phyloP scores from a whole-genome alignment of 1,140 invertebrate species.

The Euura lappo region DNA sequence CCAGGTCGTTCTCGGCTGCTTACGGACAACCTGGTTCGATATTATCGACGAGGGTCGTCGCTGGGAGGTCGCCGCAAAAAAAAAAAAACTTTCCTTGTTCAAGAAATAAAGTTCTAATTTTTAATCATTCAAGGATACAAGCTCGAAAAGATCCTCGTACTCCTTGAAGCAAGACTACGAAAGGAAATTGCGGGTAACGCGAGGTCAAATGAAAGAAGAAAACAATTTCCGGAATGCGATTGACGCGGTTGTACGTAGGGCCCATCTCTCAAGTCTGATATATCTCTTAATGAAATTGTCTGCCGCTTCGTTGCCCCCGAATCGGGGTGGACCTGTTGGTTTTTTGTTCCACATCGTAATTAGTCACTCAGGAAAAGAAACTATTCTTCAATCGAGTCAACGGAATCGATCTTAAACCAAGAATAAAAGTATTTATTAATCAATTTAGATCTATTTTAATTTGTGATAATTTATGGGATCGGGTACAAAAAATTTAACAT shows the following conservation, averaged over 20 bases:
- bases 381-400: too few relatives aligned
- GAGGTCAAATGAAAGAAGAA: background rate
- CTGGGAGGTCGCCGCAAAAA: background rate
- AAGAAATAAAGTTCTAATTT: too few relatives aligned
- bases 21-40: background rate
- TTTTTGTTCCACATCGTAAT: too few relatives aligned
- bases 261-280: constrained; percentile 6
- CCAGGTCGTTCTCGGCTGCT: background rate
- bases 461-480: too few relatives aligned
- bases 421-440: too few relatives aligned
- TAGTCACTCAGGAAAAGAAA: too few relatives aligned
- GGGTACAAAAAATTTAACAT: too few relatives aligned
- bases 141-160: background rate
- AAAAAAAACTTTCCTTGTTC: too few relatives aligned
- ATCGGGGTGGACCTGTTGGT: background rate
- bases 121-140: background rate
- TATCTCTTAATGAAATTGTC: constrained; percentile 5
- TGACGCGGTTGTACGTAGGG: constrained; percentile 1
- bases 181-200: background rate
- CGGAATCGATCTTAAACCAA: too few relatives aligned
- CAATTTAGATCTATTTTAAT: too few relatives aligned
- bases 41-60: background rate
- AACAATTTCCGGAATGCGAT: constrained; percentile 4
- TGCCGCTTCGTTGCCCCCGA: background rate
- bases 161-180: background rate